Evolutionary conservation across 2,888 invertebrate species (phyloP).

Genomic region (Cheilosia impressa): DNA sequence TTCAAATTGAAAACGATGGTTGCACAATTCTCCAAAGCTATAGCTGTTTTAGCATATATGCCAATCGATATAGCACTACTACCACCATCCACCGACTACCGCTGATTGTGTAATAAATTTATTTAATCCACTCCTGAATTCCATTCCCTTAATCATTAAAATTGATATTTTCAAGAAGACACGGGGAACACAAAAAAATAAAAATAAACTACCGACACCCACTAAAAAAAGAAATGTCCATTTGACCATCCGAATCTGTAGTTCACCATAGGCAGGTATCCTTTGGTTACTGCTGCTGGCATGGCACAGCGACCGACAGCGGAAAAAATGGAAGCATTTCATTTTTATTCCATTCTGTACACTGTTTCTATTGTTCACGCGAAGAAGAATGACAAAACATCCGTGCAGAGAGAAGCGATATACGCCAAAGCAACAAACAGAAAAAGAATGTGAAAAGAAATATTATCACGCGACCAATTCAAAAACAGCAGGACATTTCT

Average conservation of each 20-base stretch:
- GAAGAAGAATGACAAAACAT: constrained; percentile 76
- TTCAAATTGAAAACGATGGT: too few species aligned
- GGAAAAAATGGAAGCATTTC: constrained; percentile 64
- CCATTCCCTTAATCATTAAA: constrained; percentile 74
- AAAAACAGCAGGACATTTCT: constrained; percentile 67
- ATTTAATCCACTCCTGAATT: constrained; percentile 74
- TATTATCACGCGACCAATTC: constrained; percentile 75
- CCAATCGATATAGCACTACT: constrained; percentile 62
- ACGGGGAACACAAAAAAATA: constrained; percentile 4
- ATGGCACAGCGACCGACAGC: constrained; percentile 16
- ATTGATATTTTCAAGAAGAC: constrained; percentile 68
- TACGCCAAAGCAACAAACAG: constrained; percentile 52
- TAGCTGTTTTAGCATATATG: not conserved
- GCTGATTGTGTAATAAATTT: constrained; percentile 75
- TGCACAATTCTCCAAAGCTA: too few species aligned
- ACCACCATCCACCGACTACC: constrained; percentile 57
- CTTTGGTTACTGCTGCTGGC: not conserved
- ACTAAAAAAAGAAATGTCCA: constrained; percentile 47
- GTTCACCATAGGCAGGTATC: constrained; percentile 20
- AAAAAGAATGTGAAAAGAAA: constrained; percentile 60
- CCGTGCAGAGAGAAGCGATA: constrained; percentile 71
- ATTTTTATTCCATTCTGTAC: constrained; percentile 61
- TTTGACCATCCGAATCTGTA: constrained; percentile 37
- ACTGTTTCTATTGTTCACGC: constrained; percentile 66
- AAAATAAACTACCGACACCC: constrained; percentile 17